phyloP scores from a whole-genome alignment of 2,888 invertebrate genomes.

The Tinea semifulvella region DNA sequence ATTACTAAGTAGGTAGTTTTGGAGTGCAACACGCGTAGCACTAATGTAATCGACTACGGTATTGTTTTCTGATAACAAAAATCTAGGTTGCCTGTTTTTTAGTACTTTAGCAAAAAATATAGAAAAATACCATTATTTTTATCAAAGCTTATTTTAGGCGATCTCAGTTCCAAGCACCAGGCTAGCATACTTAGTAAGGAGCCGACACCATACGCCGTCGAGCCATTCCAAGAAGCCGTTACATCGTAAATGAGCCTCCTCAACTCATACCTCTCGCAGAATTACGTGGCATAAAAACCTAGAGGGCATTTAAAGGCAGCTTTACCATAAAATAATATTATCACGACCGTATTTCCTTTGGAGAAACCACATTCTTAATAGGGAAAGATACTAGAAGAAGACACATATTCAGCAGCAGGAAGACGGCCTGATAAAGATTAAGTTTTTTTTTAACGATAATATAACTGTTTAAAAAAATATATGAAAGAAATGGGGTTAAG shows the following conservation, averaged over 20 bases:
- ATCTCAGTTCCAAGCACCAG: slow-evolving; percentile 1
- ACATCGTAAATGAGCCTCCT: slow-evolving; percentile 31
- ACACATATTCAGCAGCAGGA: no score
- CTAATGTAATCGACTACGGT: background rate
- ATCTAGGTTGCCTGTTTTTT: background rate
- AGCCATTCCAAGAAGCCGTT: slow-evolving; percentile 24
- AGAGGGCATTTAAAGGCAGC: slow-evolving; percentile 15
- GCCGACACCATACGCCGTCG: slow-evolving; percentile 10
- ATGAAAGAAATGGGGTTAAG: no score
- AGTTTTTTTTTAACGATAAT: no score
- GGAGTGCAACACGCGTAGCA: slow-evolving; percentile 1
- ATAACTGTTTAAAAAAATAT: no score
- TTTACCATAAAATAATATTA: background rate
- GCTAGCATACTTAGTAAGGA: slow-evolving; percentile 1
- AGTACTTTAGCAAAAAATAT: background rate
- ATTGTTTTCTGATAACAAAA: slow-evolving; percentile 2
- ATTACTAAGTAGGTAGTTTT: no score
- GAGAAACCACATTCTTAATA: slow-evolving; percentile 12
- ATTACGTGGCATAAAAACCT: slow-evolving; percentile 26
- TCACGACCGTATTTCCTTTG: slow-evolving; percentile 4
- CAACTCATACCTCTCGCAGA: slow-evolving; percentile 12
- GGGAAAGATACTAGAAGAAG: no score
- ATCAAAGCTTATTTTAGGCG: background rate
- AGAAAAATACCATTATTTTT: background rate
- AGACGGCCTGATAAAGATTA: no score